Evolutionary conservation across 2,888 invertebrate genomes (phyloP).

Genomic region (Endomychus coccineus): DNA sequence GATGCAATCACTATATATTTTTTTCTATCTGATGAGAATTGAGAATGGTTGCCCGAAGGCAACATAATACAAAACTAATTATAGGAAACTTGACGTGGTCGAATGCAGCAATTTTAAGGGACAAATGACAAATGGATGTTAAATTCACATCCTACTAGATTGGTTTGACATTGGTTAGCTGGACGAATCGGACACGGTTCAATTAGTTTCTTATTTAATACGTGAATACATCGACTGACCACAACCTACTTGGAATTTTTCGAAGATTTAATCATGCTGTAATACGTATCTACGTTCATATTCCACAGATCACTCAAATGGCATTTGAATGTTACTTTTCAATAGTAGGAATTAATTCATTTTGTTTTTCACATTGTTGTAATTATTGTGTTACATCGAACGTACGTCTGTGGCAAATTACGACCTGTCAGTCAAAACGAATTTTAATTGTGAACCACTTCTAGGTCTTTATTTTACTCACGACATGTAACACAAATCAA

Average conservation of each 20-base stretch:
- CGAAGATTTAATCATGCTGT: too few relatives aligned
- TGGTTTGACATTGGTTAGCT: slow-evolving; percentile 20
- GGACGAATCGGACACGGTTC: slow-evolving; percentile 11
- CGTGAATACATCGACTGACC: too few relatives aligned
- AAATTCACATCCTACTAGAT: slow-evolving; percentile 27
- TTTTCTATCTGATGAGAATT: slow-evolving; percentile 27
- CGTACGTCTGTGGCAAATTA: too few relatives aligned
- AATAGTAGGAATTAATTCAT: too few relatives aligned
- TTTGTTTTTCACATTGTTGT: too few relatives aligned
- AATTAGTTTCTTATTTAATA: slow-evolving; percentile 8
- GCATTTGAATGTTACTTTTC: neutral
- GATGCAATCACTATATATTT: slow-evolving; percentile 31
- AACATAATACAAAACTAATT: slow-evolving; percentile 36
- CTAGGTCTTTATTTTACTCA: too few relatives aligned
- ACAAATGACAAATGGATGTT: slow-evolving; percentile 40
- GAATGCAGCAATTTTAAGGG: slow-evolving; percentile 39
- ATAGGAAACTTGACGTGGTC: slow-evolving; percentile 36
- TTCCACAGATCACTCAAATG: neutral
- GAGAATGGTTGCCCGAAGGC: slow-evolving; percentile 28
- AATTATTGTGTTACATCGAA: too few relatives aligned
- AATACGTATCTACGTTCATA: neutral
- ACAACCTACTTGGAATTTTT: too few relatives aligned
- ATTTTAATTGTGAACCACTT: too few relatives aligned
- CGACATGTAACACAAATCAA: too few relatives aligned
- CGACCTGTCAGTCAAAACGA: too few relatives aligned